Evolutionary conservation across 2,797 vertebrate species (phyloP), one percentile per base, ranked within the genome.

Genomic region (Galaxias olidus): DNA sequence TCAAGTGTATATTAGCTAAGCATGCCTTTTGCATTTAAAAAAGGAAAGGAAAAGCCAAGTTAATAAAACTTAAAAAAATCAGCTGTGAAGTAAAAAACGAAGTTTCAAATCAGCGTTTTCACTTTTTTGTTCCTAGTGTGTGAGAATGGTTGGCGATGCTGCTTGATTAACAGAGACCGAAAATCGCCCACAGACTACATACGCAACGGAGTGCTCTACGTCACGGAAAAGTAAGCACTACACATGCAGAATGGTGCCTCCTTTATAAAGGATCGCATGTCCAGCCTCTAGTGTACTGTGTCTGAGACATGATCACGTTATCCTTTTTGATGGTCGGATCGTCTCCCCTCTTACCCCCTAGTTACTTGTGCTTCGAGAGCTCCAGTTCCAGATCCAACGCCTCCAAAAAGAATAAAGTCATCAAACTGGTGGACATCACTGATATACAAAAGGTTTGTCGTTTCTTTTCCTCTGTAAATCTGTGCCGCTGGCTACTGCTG

Each of bases 101-200:
- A n/a, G n/a, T n/a, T n/a, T n/a, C n/a, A n/a, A n/a, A n/a, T n/a
- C 6, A 30, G 30, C 6, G 30, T 17, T 41, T 48, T n/a, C 44
- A 15, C 61, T 50, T 30, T 59, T 47, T 69, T 15, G 15, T 78
- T 64, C 41, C 12, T 73, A 99, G 97, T 90, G 49, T 97, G 96
- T 71, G 97, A 98, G 86, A 95, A 90, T 0, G 97, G 97, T 56
- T 99, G 97, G 97, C 92, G 96, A 15, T 99, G 97, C 81, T 99
- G 96, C 83, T 86, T 99, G 71, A 99, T 99, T 66, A 98, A 99
- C 91, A 87, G 97, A 61, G 97, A 99, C 81, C 89, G 90, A 68
- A 98, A 95, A 91, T 96, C 96, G 72, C 96, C 96, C 0, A 95
- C 96, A 0, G 97, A 99, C 86, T 99, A 99, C 91, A 98, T 99